phyloP scores from a whole-genome alignment of 2,888 invertebrate genomes.

The Chesias legatella region DNA sequence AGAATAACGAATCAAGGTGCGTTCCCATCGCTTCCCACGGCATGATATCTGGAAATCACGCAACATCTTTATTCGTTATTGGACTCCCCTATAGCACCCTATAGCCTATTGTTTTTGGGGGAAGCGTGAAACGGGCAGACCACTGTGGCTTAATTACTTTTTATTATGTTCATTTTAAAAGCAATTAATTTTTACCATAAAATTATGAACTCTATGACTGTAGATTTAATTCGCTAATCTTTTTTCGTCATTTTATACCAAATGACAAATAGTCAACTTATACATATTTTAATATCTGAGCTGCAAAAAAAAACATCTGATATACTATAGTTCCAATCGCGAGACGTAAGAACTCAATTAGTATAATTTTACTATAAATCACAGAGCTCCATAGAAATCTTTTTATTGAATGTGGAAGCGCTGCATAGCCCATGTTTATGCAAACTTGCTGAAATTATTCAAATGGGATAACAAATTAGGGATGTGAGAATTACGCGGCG shows the following conservation, averaged over 20 bases:
- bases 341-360: conserved; percentile 52
- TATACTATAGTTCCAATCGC: conserved; percentile 44
- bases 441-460: conserved; percentile 53
- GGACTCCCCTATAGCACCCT: conserved; percentile 51
- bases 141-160: conserved; percentile 52
- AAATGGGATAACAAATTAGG: conserved; percentile 52
- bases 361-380: conserved; percentile 71
- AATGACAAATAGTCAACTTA: no score
- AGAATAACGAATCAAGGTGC: conserved; percentile 72
- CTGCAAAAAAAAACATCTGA: no score
- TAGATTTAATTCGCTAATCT: not conserved
- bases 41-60: conserved; percentile 77
- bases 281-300: no score
- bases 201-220: conserved; percentile 3
- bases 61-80: conserved; percentile 77
- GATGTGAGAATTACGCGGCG: conserved; percentile 26
- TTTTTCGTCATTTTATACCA: no score
- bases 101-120: conserved; percentile 72
- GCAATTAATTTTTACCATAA: conserved; percentile 15
- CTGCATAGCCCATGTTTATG: conserved; percentile 69
- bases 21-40: conserved; percentile 60
- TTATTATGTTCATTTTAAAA: conserved; percentile 29
- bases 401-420: conserved; percentile 50
- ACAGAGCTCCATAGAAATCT: conserved; percentile 47
- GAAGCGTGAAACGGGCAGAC: conserved; percentile 69